These are phyloP conservation scores for Myotis daubentonii DNA, from an alignment of 2,797 vertebrate genomes.

Conservation along the genomic window DNA sequence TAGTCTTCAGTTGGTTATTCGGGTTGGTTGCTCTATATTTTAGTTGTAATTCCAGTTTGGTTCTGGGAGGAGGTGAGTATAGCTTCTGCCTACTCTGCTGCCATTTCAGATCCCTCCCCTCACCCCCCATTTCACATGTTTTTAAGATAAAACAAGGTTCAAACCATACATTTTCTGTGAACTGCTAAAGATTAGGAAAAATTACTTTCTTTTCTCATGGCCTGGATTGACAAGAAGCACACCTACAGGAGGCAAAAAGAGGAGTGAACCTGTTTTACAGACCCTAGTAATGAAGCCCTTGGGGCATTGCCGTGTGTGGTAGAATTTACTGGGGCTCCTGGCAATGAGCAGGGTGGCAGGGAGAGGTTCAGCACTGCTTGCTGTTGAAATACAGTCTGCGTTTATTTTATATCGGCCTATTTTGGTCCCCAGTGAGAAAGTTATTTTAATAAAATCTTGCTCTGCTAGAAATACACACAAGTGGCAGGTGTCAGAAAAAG, in stretches of 20 bases:
- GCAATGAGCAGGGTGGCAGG: background rate
- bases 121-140: slow-evolving; percentile 35
- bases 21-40: background rate
- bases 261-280: slow-evolving; percentile 61
- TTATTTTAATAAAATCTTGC: slow-evolving; percentile 74
- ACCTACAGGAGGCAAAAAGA: slow-evolving; percentile 57
- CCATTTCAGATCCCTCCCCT: background rate
- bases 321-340: slow-evolving; percentile 42
- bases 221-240: slow-evolving; percentile 65
- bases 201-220: slow-evolving; percentile 68
- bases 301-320: background rate
- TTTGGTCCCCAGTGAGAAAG: slow-evolving; percentile 64
- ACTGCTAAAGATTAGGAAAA: slow-evolving; percentile 63
- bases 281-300: slow-evolving; percentile 73
- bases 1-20: background rate
- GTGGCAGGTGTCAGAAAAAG: slow-evolving; percentile 60
- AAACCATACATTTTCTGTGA: slow-evolving; percentile 60
- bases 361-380: background rate
- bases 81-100: background rate
- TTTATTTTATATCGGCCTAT: slow-evolving; percentile 59
- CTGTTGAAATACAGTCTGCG: slow-evolving; percentile 48
- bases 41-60: background rate
- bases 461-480: slow-evolving; percentile 62
- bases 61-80: background rate
- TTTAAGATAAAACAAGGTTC: slow-evolving; percentile 68